A percentile compares a stretch with the other conserved stretches of the same genome.
These are phyloP conservation scores for Thymallus thymallus DNA, from an alignment of 2,113 vertebrate genomes.

Conservation along the genomic window DNA sequence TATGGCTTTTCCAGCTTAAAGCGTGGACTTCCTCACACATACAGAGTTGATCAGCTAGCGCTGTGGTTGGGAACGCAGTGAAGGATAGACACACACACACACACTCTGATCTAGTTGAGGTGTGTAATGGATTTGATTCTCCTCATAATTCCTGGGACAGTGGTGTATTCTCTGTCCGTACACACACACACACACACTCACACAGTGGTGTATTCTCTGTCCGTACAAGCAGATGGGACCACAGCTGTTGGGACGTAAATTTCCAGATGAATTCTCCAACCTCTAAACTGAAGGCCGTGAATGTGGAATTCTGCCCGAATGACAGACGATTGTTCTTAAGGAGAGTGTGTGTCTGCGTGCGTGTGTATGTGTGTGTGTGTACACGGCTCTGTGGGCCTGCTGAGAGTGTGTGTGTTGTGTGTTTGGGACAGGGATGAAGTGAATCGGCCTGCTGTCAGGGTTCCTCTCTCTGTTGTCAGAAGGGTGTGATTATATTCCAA, in stretches of 20 bases:
- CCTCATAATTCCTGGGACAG: slow-evolving; percentile 63
- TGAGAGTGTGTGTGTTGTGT: background rate
- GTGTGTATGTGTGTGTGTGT: background rate
- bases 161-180: slow-evolving; percentile 31
- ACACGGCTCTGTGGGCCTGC: too few relatives aligned
- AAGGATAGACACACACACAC: slow-evolving; percentile 16
- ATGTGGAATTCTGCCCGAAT: slow-evolving; percentile 57
- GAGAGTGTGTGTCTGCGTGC: background rate
- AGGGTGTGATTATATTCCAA: slow-evolving; percentile 30
- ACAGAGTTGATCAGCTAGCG: slow-evolving; percentile 21
- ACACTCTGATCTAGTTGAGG: slow-evolving; percentile 19
- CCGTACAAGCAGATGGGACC: slow-evolving; percentile 57
- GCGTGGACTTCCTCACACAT: slow-evolving; percentile 44
- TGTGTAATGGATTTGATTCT: slow-evolving; percentile 73
- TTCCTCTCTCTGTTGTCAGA: slow-evolving; percentile 31
- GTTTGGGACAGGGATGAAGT: slow-evolving; percentile 28
- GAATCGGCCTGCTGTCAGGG: slow-evolving; percentile 25
- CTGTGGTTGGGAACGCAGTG: slow-evolving; percentile 25
- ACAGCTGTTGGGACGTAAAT: slow-evolving; percentile 77
- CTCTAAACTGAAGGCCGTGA: slow-evolving; percentile 54
- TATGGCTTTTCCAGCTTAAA: slow-evolving; percentile 47
- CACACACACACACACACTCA: too few relatives aligned
- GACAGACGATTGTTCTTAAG: slow-evolving; percentile 65
- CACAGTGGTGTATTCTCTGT: slow-evolving; percentile 18
- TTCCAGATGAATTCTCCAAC: slow-evolving; percentile 70